phyloP scores from a whole-genome alignment of 2,797 vertebrate species.

The Pantherophis alleghaniensis region DNA sequence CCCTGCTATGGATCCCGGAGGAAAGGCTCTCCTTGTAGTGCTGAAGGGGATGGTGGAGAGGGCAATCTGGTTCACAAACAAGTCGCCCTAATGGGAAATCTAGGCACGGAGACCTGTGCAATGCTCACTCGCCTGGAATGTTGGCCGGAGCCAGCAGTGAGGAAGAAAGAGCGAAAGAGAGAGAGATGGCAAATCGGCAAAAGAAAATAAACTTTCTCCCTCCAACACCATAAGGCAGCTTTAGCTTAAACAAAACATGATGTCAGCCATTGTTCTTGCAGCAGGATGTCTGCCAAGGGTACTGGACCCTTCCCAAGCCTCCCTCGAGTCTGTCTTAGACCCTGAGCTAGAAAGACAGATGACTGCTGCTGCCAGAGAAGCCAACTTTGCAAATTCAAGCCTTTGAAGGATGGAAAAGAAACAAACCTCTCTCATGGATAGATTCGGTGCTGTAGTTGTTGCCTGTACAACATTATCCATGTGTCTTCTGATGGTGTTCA shows the following conservation, averaged over 20 bases:
- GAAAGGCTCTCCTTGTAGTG: background rate
- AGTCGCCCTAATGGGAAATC: background rate
- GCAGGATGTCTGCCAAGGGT: conserved; percentile 48
- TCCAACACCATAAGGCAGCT: conserved; percentile 29
- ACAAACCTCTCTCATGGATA: background rate
- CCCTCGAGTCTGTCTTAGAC: conserved; percentile 23
- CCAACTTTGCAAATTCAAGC: background rate
- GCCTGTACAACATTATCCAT: background rate
- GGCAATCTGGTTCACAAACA: background rate
- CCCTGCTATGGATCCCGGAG: background rate
- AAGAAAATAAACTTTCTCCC: conserved; percentile 44
- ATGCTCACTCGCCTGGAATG: background rate
- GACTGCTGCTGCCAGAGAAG: background rate
- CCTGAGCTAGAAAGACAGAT: background rate
- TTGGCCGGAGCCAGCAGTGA: background rate
- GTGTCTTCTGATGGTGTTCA: background rate
- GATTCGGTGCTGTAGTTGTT: background rate
- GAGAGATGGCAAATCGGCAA: conserved; percentile 44
- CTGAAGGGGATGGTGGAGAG: background rate
- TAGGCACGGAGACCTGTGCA: background rate
- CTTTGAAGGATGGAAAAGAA: background rate
- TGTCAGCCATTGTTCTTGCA: conserved; percentile 59
- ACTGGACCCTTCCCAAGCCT: conserved; percentile 22
- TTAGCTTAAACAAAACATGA: conserved; percentile 54
- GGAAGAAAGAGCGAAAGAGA: background rate